phyloP scores from a whole-genome alignment of 2,888 invertebrate species.

The Eulithis testata region DNA sequence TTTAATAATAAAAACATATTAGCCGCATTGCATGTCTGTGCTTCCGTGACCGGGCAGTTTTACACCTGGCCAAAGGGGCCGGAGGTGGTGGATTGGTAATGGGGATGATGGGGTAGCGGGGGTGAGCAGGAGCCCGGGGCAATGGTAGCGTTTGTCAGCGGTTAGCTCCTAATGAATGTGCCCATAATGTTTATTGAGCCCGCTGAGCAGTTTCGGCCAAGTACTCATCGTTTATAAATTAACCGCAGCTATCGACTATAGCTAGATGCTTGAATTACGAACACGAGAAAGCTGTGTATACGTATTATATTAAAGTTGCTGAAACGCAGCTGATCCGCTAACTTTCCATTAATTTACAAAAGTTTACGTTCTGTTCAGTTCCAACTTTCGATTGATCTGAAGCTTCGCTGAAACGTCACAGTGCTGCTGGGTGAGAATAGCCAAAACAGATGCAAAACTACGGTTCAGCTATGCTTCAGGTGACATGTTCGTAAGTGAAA shows the following conservation, averaged over 20 bases:
- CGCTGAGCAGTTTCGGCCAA: constrained; percentile 72
- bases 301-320: too few relatives aligned
- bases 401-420: too few relatives aligned
- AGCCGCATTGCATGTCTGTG: constrained; percentile 82
- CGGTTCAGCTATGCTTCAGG: too few relatives aligned
- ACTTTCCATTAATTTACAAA: too few relatives aligned
- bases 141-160: constrained; percentile 78
- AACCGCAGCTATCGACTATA: constrained; percentile 46
- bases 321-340: too few relatives aligned
- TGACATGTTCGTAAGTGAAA: too few relatives aligned
- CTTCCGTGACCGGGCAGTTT: constrained; percentile 83
- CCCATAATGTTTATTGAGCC: constrained; percentile 80
- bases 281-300: not conserved
- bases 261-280: not conserved
- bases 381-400: too few relatives aligned
- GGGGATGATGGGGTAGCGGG: constrained; percentile 49
- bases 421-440: too few relatives aligned
- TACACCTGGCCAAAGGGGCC: constrained; percentile 75
- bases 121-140: constrained; percentile 54
- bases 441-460: too few relatives aligned
- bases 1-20: constrained; percentile 83
- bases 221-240: constrained; percentile 76
- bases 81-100: constrained; percentile 39
- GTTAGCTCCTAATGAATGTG: constrained; percentile 81
- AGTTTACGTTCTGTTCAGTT: too few relatives aligned